phyloP scores from a whole-genome alignment of 2,797 vertebrate species.

The Acrocephalus scirpaceus region DNA sequence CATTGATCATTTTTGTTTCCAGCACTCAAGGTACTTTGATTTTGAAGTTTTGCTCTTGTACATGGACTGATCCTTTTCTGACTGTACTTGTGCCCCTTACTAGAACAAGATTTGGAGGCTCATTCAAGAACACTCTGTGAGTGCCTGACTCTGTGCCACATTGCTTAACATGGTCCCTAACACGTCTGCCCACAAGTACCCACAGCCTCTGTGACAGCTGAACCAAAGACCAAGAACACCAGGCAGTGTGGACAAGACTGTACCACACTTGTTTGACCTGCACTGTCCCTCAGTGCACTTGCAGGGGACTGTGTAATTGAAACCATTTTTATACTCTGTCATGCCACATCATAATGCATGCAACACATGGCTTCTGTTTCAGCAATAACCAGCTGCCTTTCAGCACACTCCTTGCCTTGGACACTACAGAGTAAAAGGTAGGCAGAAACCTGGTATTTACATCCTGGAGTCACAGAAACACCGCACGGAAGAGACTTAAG shows the following conservation, averaged over 20 bases:
- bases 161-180: rapidly evolving
- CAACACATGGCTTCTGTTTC: background rate
- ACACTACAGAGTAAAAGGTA: background rate
- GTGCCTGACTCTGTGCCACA: background rate
- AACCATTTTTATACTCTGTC: background rate
- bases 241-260: background rate
- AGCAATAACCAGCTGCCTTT: background rate
- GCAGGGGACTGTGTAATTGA: background rate
- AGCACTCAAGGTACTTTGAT: background rate
- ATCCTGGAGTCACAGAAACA: background rate
- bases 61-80: background rate
- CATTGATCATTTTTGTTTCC: background rate
- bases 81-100: background rate
- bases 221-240: background rate
- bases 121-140: background rate
- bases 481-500: background rate
- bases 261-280: background rate
- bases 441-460: background rate
- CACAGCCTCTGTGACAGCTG: background rate
- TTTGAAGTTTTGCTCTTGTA: background rate
- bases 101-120: background rate
- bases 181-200: background rate
- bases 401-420: rapidly evolving
- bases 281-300: background rate
- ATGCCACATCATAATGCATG: background rate